Evolutionary conservation across 2,888 invertebrate genomes (phyloP).

Genomic region (Silvanus unidentatus): DNA sequence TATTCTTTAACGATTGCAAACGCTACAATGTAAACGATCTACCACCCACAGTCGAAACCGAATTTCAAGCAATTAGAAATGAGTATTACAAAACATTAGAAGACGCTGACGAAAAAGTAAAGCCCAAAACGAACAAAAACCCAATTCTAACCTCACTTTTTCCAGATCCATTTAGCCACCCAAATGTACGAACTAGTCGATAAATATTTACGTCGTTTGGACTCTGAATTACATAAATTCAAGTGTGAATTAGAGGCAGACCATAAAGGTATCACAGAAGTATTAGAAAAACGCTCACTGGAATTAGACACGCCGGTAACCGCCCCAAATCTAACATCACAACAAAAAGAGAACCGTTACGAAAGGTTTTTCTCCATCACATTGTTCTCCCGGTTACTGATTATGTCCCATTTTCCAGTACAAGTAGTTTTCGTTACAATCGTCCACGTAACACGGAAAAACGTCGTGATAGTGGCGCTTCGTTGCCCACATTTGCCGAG

Average conservation of each 20-base stretch:
- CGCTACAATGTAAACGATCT: constrained; percentile 55
- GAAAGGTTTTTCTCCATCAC: constrained; percentile 31
- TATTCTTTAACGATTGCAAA: constrained; percentile 80
- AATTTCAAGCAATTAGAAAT: constrained; percentile 75
- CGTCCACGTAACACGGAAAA: constrained; percentile 61
- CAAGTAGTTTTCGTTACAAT: constrained; percentile 29
- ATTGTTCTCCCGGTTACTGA: background rate
- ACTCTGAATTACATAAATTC: constrained; percentile 90
- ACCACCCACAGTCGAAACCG: constrained; percentile 71
- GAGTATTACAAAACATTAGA: constrained; percentile 89
- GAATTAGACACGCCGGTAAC: constrained; percentile 73
- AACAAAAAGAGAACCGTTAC: constrained; percentile 79
- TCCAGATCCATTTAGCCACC: constrained; percentile 72
- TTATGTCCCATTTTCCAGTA: constrained; percentile 10
- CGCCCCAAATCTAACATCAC: constrained; percentile 46
- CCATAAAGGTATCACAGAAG: constrained; percentile 95
- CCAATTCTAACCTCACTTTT: background rate
- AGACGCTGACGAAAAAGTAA: constrained; percentile 94
- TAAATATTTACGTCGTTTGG: constrained; percentile 82
- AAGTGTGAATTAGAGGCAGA: constrained; percentile 99
- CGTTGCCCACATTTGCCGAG: constrained; percentile 45
- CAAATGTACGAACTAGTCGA: constrained; percentile 94
- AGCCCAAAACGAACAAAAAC: too few relatives aligned
- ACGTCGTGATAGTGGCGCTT: constrained; percentile 64
- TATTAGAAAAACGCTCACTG: constrained; percentile 86